Conservation (phyloP, 2,113 vertebrate genomes). For the Campylorhamphus procurvoides region DNA sequence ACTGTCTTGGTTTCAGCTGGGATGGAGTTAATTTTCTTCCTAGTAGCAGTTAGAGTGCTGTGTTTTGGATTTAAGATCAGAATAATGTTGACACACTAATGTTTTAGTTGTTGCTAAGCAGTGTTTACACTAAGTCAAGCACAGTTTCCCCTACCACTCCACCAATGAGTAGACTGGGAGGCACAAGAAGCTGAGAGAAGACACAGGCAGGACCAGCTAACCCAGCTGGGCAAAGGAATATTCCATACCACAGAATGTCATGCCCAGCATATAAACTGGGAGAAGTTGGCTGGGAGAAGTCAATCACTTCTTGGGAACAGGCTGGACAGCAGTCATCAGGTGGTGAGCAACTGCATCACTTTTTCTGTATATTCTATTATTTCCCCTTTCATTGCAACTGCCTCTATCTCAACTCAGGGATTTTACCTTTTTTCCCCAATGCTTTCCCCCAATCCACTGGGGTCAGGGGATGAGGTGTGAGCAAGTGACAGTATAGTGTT, state of each 20-base stretch:
- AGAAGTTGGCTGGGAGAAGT: neutral
- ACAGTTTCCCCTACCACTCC: neutral
- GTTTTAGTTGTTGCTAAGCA: neutral
- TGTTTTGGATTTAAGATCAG: neutral
- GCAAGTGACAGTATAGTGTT: neutral
- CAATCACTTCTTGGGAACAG: neutral
- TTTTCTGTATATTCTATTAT: neutral
- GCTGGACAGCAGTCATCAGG: neutral
- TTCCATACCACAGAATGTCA: neutral
- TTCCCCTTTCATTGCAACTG: neutral
- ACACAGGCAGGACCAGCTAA: neutral
- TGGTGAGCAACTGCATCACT: neutral
- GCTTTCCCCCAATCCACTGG: neutral
- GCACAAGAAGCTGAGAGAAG: neutral
- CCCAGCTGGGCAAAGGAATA: neutral
- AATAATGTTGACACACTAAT: neutral
- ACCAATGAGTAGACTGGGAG: neutral
- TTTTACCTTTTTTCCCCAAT: rapidly evolving
- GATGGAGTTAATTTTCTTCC: neutral
- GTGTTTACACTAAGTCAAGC: neutral
- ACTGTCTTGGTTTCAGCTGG: neutral
- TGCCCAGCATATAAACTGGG: neutral
- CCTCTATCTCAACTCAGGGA: neutral
- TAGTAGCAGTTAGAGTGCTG: neutral
- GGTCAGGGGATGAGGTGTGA: neutral